phyloP scores from a whole-genome alignment of 2,113 vertebrate species.

The Formicarius rufipectus region DNA sequence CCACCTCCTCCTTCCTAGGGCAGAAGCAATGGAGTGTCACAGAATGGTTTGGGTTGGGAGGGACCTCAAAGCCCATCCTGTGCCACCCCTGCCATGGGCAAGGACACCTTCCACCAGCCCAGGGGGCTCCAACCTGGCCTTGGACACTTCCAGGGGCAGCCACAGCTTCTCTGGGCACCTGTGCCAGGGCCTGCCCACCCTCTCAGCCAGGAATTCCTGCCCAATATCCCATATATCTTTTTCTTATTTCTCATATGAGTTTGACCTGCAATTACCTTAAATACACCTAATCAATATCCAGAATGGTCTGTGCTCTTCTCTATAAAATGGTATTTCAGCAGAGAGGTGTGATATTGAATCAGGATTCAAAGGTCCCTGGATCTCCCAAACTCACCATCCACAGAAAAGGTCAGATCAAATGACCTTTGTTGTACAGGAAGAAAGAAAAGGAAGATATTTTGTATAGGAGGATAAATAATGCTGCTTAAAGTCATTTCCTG shows the following conservation, averaged over 20 bases:
- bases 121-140: too few relatives aligned
- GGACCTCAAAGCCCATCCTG: neutral
- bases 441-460: neutral
- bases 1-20: neutral
- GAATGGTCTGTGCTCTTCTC: neutral
- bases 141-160: neutral
- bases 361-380: neutral
- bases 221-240: neutral
- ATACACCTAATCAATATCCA: fast-evolving
- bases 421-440: neutral
- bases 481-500: neutral
- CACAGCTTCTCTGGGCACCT: neutral
- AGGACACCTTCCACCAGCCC: neutral
- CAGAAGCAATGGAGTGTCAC: fast-evolving
- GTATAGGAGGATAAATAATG: neutral
- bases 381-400: neutral
- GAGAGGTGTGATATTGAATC: neutral
- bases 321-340: neutral
- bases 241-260: neutral
- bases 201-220: neutral
- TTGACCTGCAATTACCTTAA: neutral
- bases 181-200: neutral
- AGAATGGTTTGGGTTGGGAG: neutral
- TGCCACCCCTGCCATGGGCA: neutral
- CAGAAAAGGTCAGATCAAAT: neutral